A percentile compares a stretch with the other conserved stretches of the same genome.
Evolutionary conservation across 64 coral and sea anemone genomes (phyloP).

Genomic region (Porites australiensis): DNA sequence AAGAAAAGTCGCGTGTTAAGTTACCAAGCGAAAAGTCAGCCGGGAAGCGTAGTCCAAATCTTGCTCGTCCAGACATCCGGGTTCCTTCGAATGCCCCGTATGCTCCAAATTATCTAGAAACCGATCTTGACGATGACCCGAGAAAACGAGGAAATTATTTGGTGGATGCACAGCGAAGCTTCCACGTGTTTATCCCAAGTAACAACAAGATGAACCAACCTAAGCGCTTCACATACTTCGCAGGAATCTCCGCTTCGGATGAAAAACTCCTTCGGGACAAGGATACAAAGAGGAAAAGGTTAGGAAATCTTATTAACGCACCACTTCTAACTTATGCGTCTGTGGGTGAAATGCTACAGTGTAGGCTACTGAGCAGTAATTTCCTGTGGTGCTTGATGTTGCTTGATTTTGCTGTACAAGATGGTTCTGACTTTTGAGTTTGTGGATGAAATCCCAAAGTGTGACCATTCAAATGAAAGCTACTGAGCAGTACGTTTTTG

Average conservation of each 20-base stretch:
- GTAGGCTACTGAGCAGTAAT: too few species aligned
- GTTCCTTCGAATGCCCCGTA: slow-evolving; percentile 56
- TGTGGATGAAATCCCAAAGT: too few species aligned
- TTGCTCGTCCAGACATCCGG: slow-evolving; percentile 38
- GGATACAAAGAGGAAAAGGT: slow-evolving; percentile 22
- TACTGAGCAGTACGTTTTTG: too few species aligned
- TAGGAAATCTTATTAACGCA: neutral
- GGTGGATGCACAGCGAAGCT: slow-evolving; percentile 63
- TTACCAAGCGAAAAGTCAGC: neutral
- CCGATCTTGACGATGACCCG: slow-evolving; percentile 25
- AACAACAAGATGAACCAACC: neutral
- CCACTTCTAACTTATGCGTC: too few species aligned
- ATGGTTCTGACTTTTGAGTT: too few species aligned
- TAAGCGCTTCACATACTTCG: slow-evolving; percentile 43
- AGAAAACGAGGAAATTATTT: slow-evolving; percentile 25
- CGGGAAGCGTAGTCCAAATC: slow-evolving; percentile 2
- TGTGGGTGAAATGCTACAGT: too few species aligned
- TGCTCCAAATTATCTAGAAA: slow-evolving; percentile 66
- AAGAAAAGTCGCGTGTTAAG: slow-evolving; percentile 1
- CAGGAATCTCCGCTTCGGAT: slow-evolving; percentile 19
- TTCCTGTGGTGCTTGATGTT: too few species aligned
- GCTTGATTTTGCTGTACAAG: too few species aligned
- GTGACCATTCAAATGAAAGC: too few species aligned
- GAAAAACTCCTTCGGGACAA: slow-evolving; percentile 31
- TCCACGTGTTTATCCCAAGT: slow-evolving; percentile 53